phyloP scores from a whole-genome alignment of 2,113 vertebrate species.

The Tachysurus vachellii region DNA sequence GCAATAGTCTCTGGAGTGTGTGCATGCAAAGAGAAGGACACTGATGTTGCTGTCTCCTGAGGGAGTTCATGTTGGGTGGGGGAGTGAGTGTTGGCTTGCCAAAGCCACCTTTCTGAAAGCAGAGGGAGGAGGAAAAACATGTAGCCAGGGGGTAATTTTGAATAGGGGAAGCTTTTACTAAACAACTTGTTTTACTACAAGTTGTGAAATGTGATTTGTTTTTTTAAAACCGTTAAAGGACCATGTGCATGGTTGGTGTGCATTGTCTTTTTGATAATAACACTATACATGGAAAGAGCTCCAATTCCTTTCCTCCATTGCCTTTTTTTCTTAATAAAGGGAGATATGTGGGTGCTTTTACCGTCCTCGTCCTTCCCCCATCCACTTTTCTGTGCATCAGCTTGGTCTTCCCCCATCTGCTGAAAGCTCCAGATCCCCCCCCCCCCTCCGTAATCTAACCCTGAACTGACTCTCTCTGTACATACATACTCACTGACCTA shows the following conservation, averaged over 20 bases:
- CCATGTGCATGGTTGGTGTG: not conserved
- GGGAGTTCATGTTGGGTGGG: conserved; percentile 35
- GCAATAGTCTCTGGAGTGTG: not conserved
- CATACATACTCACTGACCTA: conserved; percentile 36
- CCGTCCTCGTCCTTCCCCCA: conserved; percentile 12
- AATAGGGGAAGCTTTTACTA: conserved; percentile 20
- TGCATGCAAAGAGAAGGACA: conserved; percentile 11
- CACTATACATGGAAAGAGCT: not conserved
- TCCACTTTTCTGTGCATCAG: conserved; percentile 16
- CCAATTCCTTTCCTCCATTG: not conserved
- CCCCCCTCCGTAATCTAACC: conserved; percentile 17
- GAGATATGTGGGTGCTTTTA: not conserved
- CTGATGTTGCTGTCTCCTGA: not conserved
- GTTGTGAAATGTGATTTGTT: not conserved
- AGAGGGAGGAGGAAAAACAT: not conserved
- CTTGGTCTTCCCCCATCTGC: conserved; percentile 46
- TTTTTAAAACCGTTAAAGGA: conserved; percentile 2
- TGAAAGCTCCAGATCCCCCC: not conserved
- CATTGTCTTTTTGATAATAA: not conserved
- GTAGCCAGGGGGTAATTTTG: conserved; percentile 10
- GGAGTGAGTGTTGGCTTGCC: conserved; percentile 13
- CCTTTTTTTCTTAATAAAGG: not conserved
- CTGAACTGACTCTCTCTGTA: conserved; percentile 40
- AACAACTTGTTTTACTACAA: not conserved
- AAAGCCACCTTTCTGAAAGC: conserved; percentile 29